Conservation (phyloP, 2,888 invertebrate genomes). For the Metalampra italica region DNA sequence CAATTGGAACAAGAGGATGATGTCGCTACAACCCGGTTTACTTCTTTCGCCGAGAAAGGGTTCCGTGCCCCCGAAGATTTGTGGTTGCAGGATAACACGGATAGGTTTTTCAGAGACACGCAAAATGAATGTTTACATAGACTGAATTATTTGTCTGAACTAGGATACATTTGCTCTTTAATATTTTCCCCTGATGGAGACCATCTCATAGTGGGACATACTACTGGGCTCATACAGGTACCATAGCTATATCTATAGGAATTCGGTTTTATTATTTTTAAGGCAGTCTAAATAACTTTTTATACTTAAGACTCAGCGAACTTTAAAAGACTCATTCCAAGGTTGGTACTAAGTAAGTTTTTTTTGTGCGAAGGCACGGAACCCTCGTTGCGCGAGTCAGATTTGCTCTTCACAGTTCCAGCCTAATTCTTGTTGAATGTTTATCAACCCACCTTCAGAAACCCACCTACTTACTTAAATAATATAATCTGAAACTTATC, state of each 20-base stretch:
- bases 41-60: slow-evolving; percentile 45
- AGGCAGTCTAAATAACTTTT: too few species aligned
- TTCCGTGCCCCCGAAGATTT: slow-evolving; percentile 23
- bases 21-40: slow-evolving; percentile 25
- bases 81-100: slow-evolving; percentile 51
- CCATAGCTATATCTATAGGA: neutral
- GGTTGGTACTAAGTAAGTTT: too few species aligned
- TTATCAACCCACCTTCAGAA: too few species aligned
- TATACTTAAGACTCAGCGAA: too few species aligned
- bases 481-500: too few species aligned
- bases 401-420: too few species aligned
- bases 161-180: slow-evolving; percentile 52
- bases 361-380: too few species aligned
- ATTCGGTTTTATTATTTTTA: too few species aligned
- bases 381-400: too few species aligned
- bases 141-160: slow-evolving; percentile 40
- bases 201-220: slow-evolving; percentile 65
- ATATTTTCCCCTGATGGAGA: slow-evolving; percentile 61
- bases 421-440: too few species aligned
- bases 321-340: too few species aligned
- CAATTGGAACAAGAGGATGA: slow-evolving; percentile 36
- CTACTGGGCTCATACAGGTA: slow-evolving; percentile 77
- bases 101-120: slow-evolving; percentile 48
- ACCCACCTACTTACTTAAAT: too few species aligned
- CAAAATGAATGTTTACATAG: slow-evolving; percentile 36